These are phyloP conservation scores for Lacanobia oleracea DNA, from an alignment of 2,888 invertebrate genomes.

Conservation along the genomic window DNA sequence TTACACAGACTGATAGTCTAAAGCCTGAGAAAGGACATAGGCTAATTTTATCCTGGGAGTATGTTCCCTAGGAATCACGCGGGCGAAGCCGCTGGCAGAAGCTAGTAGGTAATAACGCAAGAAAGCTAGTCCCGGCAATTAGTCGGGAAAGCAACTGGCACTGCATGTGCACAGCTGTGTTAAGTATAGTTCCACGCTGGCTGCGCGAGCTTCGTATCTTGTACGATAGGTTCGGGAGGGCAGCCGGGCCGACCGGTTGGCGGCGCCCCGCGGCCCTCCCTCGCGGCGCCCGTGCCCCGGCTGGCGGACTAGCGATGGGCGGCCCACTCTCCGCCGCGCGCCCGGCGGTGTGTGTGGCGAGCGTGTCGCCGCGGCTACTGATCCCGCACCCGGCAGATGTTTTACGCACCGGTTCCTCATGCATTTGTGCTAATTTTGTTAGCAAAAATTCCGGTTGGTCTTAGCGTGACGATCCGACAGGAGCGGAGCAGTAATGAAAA, in stretches of 20 bases:
- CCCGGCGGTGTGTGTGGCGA: too few species aligned
- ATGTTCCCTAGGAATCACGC: too few species aligned
- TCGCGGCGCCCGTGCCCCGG: not conserved
- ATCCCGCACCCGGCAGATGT: conserved; percentile 39
- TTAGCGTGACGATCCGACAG: too few species aligned
- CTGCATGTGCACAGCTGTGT: conserved; percentile 28
- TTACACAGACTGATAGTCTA: too few species aligned
- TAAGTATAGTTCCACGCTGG: conserved; percentile 13
- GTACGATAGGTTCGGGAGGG: conserved; percentile 22
- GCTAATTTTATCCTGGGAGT: too few species aligned
- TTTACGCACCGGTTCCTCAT: conserved; percentile 36
- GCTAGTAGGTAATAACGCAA: not conserved
- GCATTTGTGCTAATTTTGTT: conserved; percentile 39
- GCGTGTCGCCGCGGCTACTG: conserved; percentile 30
- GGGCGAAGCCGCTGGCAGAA: too few species aligned
- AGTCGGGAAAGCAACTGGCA: not conserved
- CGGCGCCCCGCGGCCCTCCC: conserved; percentile 4
- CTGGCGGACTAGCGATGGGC: too few species aligned
- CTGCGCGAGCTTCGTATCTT: conserved; percentile 7
- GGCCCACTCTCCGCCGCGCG: too few species aligned
- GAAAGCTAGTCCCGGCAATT: not conserved
- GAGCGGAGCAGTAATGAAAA: too few species aligned
- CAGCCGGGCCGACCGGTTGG: conserved; percentile 51
- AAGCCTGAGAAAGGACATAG: too few species aligned
- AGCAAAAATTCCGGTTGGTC: not conserved